Percentiles rank a stretch among this genome's conserved stretches.
These are phyloP conservation scores for Tetheella fluctuosa DNA, from an alignment of 2,888 invertebrate genomes.

Conservation along the genomic window DNA sequence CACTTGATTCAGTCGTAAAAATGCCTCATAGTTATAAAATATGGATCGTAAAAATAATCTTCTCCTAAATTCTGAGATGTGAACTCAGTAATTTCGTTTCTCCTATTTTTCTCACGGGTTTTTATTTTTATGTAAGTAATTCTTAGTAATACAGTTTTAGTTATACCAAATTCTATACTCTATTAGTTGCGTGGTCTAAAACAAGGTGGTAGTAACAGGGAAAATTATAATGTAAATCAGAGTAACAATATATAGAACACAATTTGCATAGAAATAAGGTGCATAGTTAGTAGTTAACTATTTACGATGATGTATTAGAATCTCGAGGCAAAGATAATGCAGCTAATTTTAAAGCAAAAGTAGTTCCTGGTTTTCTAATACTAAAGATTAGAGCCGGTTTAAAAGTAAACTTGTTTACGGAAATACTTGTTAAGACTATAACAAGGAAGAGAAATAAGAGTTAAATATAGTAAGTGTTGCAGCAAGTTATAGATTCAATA, in stretches of 20 bases:
- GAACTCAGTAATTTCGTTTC: not conserved
- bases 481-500: slow-evolving; percentile 7
- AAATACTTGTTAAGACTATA: slow-evolving; percentile 25
- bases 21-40: slow-evolving; percentile 29
- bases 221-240: slow-evolving; percentile 1
- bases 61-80: slow-evolving; percentile 37
- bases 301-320: slow-evolving; percentile 1
- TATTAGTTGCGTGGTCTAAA: not conserved
- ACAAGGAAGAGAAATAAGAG: slow-evolving; percentile 42
- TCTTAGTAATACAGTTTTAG: not conserved
- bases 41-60: slow-evolving; percentile 33
- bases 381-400: slow-evolving; percentile 14
- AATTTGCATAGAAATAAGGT: slow-evolving; percentile 2
- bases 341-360: slow-evolving; percentile 9
- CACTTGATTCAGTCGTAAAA: slow-evolving; percentile 36
- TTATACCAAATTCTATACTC: not conserved
- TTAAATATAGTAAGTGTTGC: slow-evolving; percentile 25
- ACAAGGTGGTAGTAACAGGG: not conserved
- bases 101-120: not conserved
- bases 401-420: slow-evolving; percentile 39
- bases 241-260: not conserved
- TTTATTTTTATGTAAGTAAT: not conserved
- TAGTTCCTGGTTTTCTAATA: slow-evolving; percentile 13
- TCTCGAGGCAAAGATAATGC: slow-evolving; percentile 6
- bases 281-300: slow-evolving; percentile 4